Percentiles rank a stretch among this genome's conserved stretches.
Evolutionary conservation across 2,113 vertebrate species (phyloP).

Genomic region (Genyomyrus donnyi): DNA sequence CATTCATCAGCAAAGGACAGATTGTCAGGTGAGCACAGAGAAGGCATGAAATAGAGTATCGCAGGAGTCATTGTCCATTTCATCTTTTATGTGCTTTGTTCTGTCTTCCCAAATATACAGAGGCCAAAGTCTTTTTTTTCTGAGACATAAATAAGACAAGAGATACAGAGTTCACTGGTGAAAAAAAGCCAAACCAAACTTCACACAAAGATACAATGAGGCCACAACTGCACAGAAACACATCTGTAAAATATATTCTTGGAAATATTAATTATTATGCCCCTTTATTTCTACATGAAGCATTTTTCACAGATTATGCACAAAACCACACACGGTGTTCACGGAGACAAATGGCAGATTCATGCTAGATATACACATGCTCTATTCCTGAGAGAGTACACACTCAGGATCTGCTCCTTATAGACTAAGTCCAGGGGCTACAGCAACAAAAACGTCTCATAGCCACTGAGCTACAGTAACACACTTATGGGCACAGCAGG

Average conservation of each 20-base stretch:
- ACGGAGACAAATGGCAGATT: background rate
- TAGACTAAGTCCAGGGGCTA: background rate
- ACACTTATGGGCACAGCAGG: background rate
- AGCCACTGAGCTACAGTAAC: background rate
- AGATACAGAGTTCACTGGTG: background rate
- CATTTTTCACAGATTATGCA: background rate
- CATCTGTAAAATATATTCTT: background rate
- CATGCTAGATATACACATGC: background rate
- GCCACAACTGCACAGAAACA: background rate
- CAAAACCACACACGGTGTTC: background rate
- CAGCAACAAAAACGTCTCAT: background rate
- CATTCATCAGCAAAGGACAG: background rate
- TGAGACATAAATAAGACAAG: background rate
- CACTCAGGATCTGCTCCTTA: background rate
- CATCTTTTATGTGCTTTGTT: background rate
- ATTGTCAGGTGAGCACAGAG: constrained; percentile 1
- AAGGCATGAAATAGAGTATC: background rate
- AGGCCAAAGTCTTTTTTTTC: background rate
- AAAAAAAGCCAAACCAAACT: background rate
- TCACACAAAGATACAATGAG: background rate
- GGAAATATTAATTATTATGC: background rate
- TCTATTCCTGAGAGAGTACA: background rate
- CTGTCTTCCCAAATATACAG: background rate
- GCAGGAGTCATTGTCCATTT: background rate
- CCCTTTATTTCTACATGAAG: background rate